phyloP scores from a whole-genome alignment of 2,113 vertebrate genomes.

The Hiodon tergisus region DNA sequence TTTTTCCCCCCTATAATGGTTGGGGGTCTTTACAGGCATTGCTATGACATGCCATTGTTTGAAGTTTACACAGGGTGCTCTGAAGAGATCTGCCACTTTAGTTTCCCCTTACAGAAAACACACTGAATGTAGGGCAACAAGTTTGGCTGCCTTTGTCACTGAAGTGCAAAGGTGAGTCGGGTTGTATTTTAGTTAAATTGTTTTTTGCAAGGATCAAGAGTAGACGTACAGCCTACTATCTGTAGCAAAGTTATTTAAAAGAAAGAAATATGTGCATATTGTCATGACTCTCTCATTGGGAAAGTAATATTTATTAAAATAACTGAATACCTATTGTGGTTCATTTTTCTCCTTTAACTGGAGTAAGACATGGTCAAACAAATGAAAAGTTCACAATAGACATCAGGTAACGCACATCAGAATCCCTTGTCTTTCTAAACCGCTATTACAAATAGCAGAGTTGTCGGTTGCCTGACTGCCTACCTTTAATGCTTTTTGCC shows the following conservation, averaged over 20 bases:
- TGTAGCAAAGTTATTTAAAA: slow-evolving; percentile 1
- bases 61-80: not conserved
- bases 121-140: not conserved
- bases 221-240: not conserved
- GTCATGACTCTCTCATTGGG: slow-evolving; percentile 11
- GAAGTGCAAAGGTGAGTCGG: not conserved
- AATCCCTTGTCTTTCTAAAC: too few species aligned
- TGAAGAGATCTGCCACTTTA: not conserved
- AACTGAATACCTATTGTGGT: not conserved
- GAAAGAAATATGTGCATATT: slow-evolving; percentile 1
- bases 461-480: too few species aligned
- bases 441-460: too few species aligned
- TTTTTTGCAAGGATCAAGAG: not conserved
- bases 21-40: not conserved
- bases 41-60: slow-evolving; percentile 3
- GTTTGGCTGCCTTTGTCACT: not conserved
- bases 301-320: slow-evolving; percentile 15
- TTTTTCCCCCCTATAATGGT: too few species aligned
- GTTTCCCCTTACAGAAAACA: not conserved
- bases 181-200: too few species aligned
- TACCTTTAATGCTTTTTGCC: too few species aligned
- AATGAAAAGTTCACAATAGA: too few species aligned
- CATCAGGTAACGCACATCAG: too few species aligned
- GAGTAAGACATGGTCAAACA: not conserved
- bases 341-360: not conserved